These are phyloP conservation scores for Tipula unca DNA, from an alignment of 2,888 invertebrate genomes.

Conservation along the genomic window DNA sequence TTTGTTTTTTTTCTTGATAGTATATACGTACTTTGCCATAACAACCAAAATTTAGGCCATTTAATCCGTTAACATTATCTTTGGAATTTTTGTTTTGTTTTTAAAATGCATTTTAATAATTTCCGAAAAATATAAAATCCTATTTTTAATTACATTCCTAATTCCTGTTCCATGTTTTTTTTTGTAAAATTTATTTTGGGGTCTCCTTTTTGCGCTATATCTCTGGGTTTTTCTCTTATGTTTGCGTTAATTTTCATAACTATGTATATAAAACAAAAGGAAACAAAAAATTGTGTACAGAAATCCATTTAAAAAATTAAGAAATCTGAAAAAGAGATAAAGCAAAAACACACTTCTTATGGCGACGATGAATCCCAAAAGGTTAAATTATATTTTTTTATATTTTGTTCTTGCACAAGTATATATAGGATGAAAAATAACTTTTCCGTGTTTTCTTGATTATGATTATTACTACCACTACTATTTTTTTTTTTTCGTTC, in stretches of 20 bases:
- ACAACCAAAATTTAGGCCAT: background rate
- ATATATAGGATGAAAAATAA: background rate
- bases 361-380: constrained; percentile 8
- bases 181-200: background rate
- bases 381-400: background rate
- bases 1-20: background rate
- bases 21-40: background rate
- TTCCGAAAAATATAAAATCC: background rate
- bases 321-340: background rate
- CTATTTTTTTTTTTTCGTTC: background rate
- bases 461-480: background rate
- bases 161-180: background rate
- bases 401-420: background rate
- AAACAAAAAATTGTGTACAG: background rate
- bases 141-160: background rate
- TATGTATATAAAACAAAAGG: background rate
- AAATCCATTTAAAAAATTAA: constrained; percentile 14
- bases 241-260: background rate
- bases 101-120: background rate
- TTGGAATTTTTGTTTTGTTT: background rate
- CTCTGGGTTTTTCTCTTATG: background rate
- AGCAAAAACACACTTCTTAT: background rate
- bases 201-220: background rate
- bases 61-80: background rate
- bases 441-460: constrained; percentile 8